Percentiles rank a stretch among this genome's conserved stretches.
These are phyloP conservation scores for Macaria liturata DNA, from an alignment of 2,888 invertebrate genomes.

Conservation along the genomic window DNA sequence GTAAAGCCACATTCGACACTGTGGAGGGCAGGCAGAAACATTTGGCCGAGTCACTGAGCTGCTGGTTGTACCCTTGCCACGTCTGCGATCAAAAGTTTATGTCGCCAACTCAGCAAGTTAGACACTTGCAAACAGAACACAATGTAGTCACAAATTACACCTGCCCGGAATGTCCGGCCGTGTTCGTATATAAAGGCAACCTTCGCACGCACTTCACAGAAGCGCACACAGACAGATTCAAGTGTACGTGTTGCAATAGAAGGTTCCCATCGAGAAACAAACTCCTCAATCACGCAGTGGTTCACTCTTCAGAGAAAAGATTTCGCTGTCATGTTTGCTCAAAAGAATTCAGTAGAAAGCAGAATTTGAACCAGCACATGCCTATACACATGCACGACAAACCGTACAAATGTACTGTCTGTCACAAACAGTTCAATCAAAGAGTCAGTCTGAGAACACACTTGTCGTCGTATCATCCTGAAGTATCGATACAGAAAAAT, in stretches of 20 bases:
- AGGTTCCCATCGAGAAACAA: constrained; percentile 25
- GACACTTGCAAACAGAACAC: constrained; percentile 33
- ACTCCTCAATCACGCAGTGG: constrained; percentile 23
- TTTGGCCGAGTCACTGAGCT: constrained; percentile 12
- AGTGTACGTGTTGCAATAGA: constrained; percentile 29
- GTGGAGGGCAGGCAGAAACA: constrained; percentile 21
- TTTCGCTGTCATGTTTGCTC: constrained; percentile 28
- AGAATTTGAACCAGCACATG: constrained; percentile 29
- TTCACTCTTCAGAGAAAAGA: constrained; percentile 29
- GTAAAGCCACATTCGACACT: constrained; percentile 18
- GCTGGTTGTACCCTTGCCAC: constrained; percentile 23
- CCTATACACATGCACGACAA: constrained; percentile 31
- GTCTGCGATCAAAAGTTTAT: constrained; percentile 27
- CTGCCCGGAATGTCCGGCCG: constrained; percentile 44
- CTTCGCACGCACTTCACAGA: constrained; percentile 39
- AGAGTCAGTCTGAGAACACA: constrained; percentile 33
- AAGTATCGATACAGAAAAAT: constrained; percentile 5
- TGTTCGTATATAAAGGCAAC: constrained; percentile 35
- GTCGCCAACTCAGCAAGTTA: constrained; percentile 10
- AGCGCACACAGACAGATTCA: constrained; percentile 34
- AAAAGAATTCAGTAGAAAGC: constrained; percentile 28
- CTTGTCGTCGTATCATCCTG: constrained; percentile 33
- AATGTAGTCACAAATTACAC: constrained; percentile 33
- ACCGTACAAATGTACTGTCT: constrained; percentile 29
- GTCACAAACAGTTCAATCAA: constrained; percentile 34